A percentile compares a stretch with the other conserved stretches of the same genome.
Evolutionary conservation across 2,113 vertebrate species (phyloP).

Genomic region (Castor canadensis): DNA sequence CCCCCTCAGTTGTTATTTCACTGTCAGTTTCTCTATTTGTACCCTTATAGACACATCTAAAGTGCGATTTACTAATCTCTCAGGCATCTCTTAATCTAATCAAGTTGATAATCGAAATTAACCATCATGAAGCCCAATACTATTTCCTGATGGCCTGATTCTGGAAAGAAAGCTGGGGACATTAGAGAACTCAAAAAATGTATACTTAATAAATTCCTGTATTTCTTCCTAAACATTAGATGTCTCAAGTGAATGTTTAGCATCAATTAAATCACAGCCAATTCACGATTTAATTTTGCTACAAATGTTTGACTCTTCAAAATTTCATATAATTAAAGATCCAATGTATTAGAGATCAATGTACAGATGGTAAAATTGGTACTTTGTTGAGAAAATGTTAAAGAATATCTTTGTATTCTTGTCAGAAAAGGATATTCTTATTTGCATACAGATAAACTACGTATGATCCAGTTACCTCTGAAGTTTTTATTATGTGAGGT

Average conservation of each 20-base stretch:
- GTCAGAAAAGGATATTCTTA: neutral
- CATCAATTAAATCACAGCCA: slow-evolving; percentile 8
- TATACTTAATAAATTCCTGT: neutral
- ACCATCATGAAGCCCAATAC: neutral
- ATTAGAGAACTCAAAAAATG: neutral
- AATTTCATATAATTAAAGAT: neutral
- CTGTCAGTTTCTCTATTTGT: neutral
- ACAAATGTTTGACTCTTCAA: neutral
- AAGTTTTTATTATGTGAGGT: neutral
- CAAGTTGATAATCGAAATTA: too few species aligned
- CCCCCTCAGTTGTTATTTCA: neutral
- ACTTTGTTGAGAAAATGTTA: neutral
- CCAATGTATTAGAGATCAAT: neutral
- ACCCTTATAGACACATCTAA: too few species aligned
- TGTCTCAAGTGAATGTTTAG: neutral
- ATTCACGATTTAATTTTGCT: neutral
- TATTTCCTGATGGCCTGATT: neutral
- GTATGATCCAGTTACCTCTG: neutral
- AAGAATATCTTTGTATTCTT: neutral
- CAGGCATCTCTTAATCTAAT: too few species aligned
- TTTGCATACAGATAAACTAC: neutral
- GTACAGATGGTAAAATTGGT: neutral
- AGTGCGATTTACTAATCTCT: neutral
- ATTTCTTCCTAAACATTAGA: neutral
- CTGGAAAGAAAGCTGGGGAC: neutral